Evolutionary conservation across 2,888 invertebrate genomes (phyloP).

Genomic region (Teleogryllus oceanicus): DNA sequence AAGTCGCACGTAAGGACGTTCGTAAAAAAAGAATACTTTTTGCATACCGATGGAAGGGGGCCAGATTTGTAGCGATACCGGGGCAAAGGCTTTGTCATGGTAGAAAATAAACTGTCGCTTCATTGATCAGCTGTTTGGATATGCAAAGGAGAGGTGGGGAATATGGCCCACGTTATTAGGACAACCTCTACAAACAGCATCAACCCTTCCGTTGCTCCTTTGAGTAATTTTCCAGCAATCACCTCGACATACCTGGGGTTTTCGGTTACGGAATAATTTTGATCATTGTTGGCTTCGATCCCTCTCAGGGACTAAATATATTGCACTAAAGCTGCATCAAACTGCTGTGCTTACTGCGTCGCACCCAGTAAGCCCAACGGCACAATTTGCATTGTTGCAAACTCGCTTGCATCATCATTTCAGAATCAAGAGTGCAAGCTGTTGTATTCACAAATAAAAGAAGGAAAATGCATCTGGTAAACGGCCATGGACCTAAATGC

Average conservation of each 20-base stretch:
- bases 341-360: no score
- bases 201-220: neutral
- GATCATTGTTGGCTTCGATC: neutral
- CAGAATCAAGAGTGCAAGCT: no score
- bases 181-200: neutral
- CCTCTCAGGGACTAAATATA: no score
- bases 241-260: neutral
- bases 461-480: no score
- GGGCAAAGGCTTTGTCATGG: neutral
- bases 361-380: no score
- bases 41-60: constrained; percentile 1
- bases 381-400: no score
- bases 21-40: constrained; percentile 18
- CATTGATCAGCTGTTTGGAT: constrained; percentile 18
- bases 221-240: constrained; percentile 1
- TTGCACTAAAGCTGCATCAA: no score
- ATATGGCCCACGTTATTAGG: neutral
- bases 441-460: no score
- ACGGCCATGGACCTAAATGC: no score
- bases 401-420: no score
- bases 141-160: neutral
- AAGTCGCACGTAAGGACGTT: constrained; percentile 6
- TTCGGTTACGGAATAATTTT: neutral
- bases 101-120: neutral
- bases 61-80: neutral